Conservation (phyloP, 2,888 invertebrate genomes). For the Cenopis cana region DNA sequence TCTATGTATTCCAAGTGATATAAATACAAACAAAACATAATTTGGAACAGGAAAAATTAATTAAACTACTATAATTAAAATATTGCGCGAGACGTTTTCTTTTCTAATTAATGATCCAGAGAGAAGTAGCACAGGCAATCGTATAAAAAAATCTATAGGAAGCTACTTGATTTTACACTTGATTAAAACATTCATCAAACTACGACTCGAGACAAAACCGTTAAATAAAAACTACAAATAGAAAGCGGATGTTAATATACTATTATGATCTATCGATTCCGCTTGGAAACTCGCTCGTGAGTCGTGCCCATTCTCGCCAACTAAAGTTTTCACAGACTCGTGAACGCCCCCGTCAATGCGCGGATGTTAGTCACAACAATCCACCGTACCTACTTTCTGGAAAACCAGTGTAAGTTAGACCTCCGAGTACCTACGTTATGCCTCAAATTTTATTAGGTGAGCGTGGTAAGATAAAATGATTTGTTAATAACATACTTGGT, state of each 20-base stretch:
- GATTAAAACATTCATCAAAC: no score
- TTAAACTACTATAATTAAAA: no score
- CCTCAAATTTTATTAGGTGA: background rate
- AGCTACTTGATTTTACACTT: no score
- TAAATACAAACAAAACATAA: no score
- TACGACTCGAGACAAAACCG: background rate
- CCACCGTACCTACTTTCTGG: background rate
- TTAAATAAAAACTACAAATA: background rate
- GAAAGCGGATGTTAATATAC: background rate
- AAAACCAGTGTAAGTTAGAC: conserved; percentile 1
- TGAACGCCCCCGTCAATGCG: conserved; percentile 37
- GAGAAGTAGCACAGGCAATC: no score
- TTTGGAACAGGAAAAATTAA: no score
- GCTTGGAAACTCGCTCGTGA: background rate
- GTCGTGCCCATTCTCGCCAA: conserved; percentile 24
- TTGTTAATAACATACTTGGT: conserved; percentile 2
- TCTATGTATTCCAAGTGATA: no score
- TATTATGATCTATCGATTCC: conserved; percentile 8
- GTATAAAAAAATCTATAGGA: no score
- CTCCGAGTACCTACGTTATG: background rate
- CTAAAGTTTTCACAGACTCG: conserved; percentile 41
- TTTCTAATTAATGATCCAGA: no score
- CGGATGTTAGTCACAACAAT: background rate
- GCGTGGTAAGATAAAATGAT: background rate
- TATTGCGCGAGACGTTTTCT: no score